These are phyloP conservation scores for Trachelipus rathkii DNA, from an alignment of 1,140 invertebrate species.

Conservation along the genomic window DNA sequence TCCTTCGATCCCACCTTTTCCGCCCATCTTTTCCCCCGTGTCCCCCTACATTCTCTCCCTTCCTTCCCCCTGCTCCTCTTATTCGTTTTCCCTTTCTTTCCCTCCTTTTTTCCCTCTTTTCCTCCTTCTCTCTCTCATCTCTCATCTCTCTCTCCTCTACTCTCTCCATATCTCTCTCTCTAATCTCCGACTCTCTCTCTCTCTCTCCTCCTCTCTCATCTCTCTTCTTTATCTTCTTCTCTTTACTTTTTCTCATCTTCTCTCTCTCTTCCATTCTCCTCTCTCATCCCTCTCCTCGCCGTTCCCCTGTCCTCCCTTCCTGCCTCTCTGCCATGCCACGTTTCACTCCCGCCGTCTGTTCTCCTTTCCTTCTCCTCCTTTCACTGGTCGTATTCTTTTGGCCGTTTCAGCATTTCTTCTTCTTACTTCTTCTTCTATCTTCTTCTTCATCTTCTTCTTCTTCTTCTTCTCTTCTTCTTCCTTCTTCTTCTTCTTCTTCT, in stretches of 20 bases:
- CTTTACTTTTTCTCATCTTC: background rate
- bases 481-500: background rate
- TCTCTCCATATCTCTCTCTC: background rate
- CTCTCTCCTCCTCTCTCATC: background rate
- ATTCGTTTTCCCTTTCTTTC: constrained; percentile 18
- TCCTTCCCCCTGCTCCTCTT: background rate
- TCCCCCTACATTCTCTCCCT: background rate
- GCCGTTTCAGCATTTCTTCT: background rate
- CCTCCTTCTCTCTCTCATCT: background rate
- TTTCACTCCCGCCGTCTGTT: background rate
- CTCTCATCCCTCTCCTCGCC: background rate
- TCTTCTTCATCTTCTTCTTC: background rate
- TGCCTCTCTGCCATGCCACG: background rate
- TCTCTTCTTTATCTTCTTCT: background rate
- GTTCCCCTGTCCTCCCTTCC: background rate
- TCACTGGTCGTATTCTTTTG: too few species aligned
- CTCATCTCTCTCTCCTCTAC: background rate
- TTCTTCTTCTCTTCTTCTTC: background rate
- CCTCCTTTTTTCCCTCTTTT: constrained; percentile 25
- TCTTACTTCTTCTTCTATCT: background rate
- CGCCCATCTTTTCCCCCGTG: background rate
- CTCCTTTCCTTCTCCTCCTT: background rate
- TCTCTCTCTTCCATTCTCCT: background rate
- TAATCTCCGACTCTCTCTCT: background rate
- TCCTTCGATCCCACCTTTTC: background rate